phyloP scores from a whole-genome alignment of 2,113 vertebrate species.

The Xyliphius kryptos region DNA sequence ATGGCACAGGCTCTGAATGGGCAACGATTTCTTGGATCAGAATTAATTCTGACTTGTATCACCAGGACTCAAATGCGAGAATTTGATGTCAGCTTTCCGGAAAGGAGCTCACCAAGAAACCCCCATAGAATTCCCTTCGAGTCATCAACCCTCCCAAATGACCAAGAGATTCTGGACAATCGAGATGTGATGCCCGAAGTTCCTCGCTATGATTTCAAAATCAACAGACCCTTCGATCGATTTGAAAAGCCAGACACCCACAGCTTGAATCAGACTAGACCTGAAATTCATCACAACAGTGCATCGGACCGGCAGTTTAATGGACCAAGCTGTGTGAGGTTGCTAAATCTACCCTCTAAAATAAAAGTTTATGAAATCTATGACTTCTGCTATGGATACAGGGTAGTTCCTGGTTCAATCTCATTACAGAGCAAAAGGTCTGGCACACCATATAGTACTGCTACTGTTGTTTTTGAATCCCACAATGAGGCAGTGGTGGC shows the following conservation, averaged over 20 bases:
- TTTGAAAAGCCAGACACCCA: constrained; percentile 53
- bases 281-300: constrained; percentile 52
- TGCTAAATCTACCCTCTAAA: constrained; percentile 84
- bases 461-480: constrained; percentile 81
- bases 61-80: constrained; percentile 80
- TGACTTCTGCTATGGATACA: constrained; percentile 94
- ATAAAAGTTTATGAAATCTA: constrained; percentile 84
- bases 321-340: constrained; percentile 68
- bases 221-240: constrained; percentile 58
- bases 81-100: constrained; percentile 62
- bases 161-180: constrained; percentile 8
- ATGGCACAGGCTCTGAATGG: constrained; percentile 79
- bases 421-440: constrained; percentile 76
- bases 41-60: constrained; percentile 77
- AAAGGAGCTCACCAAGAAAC: constrained; percentile 17
- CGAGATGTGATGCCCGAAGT: not conserved
- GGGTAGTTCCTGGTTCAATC: constrained; percentile 83
- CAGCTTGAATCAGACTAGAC: constrained; percentile 60
- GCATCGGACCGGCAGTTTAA: constrained; percentile 56
- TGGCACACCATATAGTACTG: constrained; percentile 76
- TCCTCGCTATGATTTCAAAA: constrained; percentile 7
- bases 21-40: constrained; percentile 79
- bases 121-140: constrained; percentile 40
- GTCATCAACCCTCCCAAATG: constrained; percentile 50
- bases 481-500: constrained; percentile 82